Percentiles rank a stretch among this genome's conserved stretches.
phyloP scores from a whole-genome alignment of 2,888 invertebrate species.

The Vanessa cardui region DNA sequence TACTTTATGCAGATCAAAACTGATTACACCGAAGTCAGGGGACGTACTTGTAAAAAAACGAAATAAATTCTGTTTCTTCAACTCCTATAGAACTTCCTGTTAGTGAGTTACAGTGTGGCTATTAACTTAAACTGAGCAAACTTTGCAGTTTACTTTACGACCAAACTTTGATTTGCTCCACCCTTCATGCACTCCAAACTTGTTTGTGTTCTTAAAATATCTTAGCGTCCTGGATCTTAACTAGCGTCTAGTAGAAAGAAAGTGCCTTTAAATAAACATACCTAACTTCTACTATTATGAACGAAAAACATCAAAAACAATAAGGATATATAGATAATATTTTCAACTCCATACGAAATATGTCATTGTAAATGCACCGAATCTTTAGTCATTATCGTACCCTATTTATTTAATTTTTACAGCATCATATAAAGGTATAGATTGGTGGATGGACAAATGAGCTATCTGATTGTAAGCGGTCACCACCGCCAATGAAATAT shows the following conservation, averaged over 20 bases:
- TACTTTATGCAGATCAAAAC: background rate
- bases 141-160: conserved; percentile 11
- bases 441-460: too few relatives aligned
- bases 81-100: background rate
- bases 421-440: too few relatives aligned
- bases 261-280: too few relatives aligned
- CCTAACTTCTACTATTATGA: too few relatives aligned
- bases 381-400: too few relatives aligned
- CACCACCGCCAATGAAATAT: too few relatives aligned
- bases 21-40: background rate
- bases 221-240: background rate
- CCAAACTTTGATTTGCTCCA: conserved; percentile 4
- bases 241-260: background rate
- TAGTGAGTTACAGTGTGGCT: background rate
- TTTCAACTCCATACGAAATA: too few relatives aligned
- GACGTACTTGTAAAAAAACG: background rate
- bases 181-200: background rate
- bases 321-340: too few relatives aligned
- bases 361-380: too few relatives aligned
- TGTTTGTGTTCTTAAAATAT: conserved; percentile 3
- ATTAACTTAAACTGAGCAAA: conserved; percentile 4
- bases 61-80: background rate
- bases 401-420: too few relatives aligned
- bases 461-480: too few relatives aligned
- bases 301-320: too few relatives aligned